Base-by-base conservation (phyloP, 2,888 invertebrate species). In the Arctia plantaginis region DNA sequence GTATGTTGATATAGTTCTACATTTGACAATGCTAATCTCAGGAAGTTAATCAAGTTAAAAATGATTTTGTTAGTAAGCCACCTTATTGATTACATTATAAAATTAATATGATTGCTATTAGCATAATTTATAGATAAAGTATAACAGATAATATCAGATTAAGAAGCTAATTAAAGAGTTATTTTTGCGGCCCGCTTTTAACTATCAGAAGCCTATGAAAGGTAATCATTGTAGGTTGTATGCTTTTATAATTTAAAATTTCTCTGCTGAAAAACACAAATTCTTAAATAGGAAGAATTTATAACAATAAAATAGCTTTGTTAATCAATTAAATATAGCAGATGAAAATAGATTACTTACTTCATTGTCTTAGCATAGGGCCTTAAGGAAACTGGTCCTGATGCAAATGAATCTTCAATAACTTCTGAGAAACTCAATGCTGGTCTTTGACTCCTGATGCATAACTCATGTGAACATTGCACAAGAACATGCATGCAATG, bases 401-500 rank as follows among this genome's bases (percentile, higher is more conserved):
- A 97, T 80, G 96, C 96, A 87, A 98, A 98, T 13, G 98, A 97
- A 79, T 96, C 96, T 90, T 97, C 98, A 35, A 98, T 97, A 10
- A 98, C 98, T 88, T 98, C 97, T 0, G 98, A 96, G 90, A 98
- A 99, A 87, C 97, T 97, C 84, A 99, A 90, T 7, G 97, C 95
- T n/a, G 97, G 97, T 74, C 94, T 90, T 89, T 97, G 97, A 74
- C 97, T 96, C 80, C 98, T 95, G 74, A 97, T 95, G 89, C 98
- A 97, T 18, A 98, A 92, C 87, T 98, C 98, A 88, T 97, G 97
- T 18, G 98, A 97, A 90, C 98, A 98, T 75, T 95, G 95, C 33
- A 97, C 98, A 89, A 98, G 94, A 93, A 98, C 97, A 90, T 98
- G 98, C 98, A 98, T 99, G 93, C 99, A 99, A 92, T 99, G 99